Base-by-base conservation (phyloP, 2,888 invertebrate genomes). In the Lepidonotus clava region DNA sequence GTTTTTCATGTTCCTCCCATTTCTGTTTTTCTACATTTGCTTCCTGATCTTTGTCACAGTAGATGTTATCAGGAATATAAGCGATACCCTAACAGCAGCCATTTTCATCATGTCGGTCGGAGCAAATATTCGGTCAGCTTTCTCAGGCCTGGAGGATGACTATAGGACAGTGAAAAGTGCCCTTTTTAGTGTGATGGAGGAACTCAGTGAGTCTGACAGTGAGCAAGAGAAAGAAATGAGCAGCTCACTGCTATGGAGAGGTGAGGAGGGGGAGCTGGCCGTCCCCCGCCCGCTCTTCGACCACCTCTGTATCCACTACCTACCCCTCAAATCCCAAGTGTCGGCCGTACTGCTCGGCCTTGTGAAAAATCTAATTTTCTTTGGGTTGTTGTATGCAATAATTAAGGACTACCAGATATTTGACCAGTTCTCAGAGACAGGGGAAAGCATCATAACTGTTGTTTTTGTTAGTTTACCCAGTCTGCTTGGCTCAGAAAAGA, bases 391-490 rank as follows among this genome's bases (percentile, higher is more conserved):
- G 4, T 80, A 80, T 80, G 80, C 80, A 14, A 28, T 41, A 14
- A 80, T 80, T 24, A 46, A 46, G 6, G 80, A 80, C 32, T 80
- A 80, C 28, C 80, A 80, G 80, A 80, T 80, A 41, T 80, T 80
- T 80, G 80, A 80, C 28, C 80, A 80, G 80, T 80, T 80, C 51
- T 80, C 80, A 1, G n/a, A 80, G 80, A 80, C 80, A n/a, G 80
- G 80, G 41, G 80, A 80, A 46, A 80, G 80, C 18, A 46, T 80
- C 32, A 80, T 80, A 28, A 80, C 80, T 11, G 80, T 80, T 11
- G 51, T 80, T 8, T 80, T 80, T 80, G 80, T 80, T 1, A 80
- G 80, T 34, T 34, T 80, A 1, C 80, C 80, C 14, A 80, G 80
- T n/a, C 34, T 80, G 28, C 41, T 80, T 2, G 28, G 46, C 28